Percentiles rank a stretch among this genome's conserved stretches.
Evolutionary conservation across 2,888 invertebrate species (phyloP).

Genomic region (Myopa tessellatipennis): DNA sequence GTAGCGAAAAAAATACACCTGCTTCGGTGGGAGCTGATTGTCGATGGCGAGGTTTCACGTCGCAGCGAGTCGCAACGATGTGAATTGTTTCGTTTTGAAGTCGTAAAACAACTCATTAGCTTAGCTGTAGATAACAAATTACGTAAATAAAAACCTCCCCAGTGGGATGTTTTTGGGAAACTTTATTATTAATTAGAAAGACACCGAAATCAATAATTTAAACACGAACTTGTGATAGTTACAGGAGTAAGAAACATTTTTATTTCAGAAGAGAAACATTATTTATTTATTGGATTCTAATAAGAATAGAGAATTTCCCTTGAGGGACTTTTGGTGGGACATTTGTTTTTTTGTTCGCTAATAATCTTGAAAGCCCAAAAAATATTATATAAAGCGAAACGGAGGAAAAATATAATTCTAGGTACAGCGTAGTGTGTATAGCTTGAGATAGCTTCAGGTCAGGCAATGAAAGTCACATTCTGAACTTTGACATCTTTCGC

Average conservation of each 20-base stretch:
- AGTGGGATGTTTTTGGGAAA: conserved; percentile 21
- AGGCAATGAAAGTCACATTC: no score
- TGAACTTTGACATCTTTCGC: no score
- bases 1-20: not conserved
- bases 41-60: not conserved
- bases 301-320: not conserved
- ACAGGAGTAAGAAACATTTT: no score
- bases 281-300: no score
- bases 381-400: not conserved
- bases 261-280: no score
- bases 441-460: no score
- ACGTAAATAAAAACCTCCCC: conserved; percentile 3
- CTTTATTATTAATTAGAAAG: not conserved
- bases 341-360: not conserved
- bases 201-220: not conserved
- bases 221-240: no score
- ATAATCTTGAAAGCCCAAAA: not conserved
- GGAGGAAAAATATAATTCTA: no score
- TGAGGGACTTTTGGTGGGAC: not conserved
- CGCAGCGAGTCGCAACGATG: not conserved
- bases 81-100: not conserved
- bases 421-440: no score
- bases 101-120: not conserved
- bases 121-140: not conserved
- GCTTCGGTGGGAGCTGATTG: not conserved